Conservation (phyloP, 2,113 vertebrate species). For the Halichoerus grypus region DNA sequence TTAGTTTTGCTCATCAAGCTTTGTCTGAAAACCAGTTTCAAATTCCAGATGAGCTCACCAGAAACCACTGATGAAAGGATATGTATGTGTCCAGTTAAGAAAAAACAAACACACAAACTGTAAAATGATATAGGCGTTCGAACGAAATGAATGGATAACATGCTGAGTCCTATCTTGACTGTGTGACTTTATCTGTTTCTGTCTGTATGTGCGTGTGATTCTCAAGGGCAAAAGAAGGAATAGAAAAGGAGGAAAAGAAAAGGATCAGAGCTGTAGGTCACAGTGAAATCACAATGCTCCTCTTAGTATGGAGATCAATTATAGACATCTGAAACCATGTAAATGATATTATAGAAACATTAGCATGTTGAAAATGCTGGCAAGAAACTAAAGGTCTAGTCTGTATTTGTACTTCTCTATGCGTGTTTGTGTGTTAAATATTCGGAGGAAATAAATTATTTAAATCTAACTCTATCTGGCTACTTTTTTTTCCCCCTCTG, state of each 20-base stretch:
- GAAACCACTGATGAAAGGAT: slow-evolving; percentile 51
- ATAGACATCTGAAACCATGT: neutral
- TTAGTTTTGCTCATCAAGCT: slow-evolving; percentile 53
- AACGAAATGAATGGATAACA: slow-evolving; percentile 1
- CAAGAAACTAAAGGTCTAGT: neutral
- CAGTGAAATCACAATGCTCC: slow-evolving; percentile 36
- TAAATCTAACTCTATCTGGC: neutral
- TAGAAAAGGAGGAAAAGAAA: neutral
- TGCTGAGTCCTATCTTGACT: neutral
- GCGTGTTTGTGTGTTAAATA: neutral
- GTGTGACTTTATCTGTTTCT: slow-evolving; percentile 56
- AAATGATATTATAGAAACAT: neutral
- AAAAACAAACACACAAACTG: neutral
- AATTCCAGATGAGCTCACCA: slow-evolving; percentile 56
- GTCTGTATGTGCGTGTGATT: neutral
- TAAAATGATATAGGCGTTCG: neutral
- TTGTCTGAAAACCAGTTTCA: slow-evolving; percentile 64
- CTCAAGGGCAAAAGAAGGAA: neutral
- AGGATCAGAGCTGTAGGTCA: slow-evolving; percentile 29
- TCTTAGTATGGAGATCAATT: neutral
- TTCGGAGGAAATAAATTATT: slow-evolving; percentile 58
- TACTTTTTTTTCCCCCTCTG: slow-evolving; percentile 51
- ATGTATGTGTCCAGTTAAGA: neutral
- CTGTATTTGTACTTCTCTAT: neutral
- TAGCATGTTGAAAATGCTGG: neutral